Base-by-base conservation (phyloP, 1,140 invertebrate species). In the Drosophila auraria region DNA sequence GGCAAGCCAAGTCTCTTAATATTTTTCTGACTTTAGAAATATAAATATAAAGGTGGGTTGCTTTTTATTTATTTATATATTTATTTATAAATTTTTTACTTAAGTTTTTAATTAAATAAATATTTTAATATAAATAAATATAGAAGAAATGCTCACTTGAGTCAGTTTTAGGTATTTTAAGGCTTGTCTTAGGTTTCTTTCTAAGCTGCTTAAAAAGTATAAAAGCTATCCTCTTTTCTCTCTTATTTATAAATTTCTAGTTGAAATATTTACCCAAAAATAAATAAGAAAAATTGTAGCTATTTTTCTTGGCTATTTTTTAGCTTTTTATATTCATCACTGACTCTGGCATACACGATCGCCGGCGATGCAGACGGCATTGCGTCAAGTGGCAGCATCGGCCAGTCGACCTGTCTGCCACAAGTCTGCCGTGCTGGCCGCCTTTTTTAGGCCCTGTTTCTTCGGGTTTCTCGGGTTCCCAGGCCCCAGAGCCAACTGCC, bases 351-450 rank as follows among this genome's bases (percentile, higher is more conserved):
- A 14, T 27, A 83, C 69, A 69, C 70, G 73, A 87, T 81, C 80
- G 80, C 65, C 78, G 54, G 69, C 70, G 64, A 47, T 56, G 82
- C 82, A 91, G 87, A 87, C 87, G 69, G 70, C 62, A 74, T 70
- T 82, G 83, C 83, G 83, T 87, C 83, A 83, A 87, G 83, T 87
- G 83, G 80, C 86, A 90, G 75, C 86, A 86, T 79, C 71, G 79
- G 66, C 77, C 81, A 78, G 84, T 84, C 78, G 74, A 82, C 63
- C 54, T 90, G 84, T 89, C 86, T 89, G 78, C 86, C 78, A 66
- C 78, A 89, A 79, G 81, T 84, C 84, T 83, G 76, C 56, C 20
- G 54, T 33, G 17, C 15, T 64, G 15, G 61, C 57, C 47, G 23
- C 15, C 42, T 62, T 27, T 27, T 40, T 38, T 20, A 53, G 45